Evolutionary conservation across 2,797 vertebrate genomes (phyloP).

Genomic region (Melanotaenia parkinsoni): DNA sequence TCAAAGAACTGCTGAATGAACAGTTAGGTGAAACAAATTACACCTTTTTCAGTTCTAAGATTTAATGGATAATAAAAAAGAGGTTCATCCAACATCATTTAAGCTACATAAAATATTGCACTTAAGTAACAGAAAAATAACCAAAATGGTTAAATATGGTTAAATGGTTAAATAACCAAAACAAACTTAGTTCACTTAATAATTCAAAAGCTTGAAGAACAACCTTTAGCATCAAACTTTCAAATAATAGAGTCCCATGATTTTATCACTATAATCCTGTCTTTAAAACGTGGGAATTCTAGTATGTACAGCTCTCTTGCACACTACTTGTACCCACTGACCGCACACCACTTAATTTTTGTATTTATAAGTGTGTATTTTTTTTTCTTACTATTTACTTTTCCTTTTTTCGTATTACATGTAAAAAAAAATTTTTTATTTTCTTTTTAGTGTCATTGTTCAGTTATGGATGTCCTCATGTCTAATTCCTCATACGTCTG

Average conservation of each 20-base stretch:
- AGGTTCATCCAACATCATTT: neutral
- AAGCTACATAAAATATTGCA: neutral
- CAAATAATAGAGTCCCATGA: neutral
- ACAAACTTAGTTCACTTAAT: neutral
- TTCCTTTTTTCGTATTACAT: neutral
- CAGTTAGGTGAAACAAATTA: neutral
- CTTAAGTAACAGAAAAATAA: neutral
- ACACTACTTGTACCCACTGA: neutral
- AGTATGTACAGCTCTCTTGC: neutral
- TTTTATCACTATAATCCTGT: neutral
- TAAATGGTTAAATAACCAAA: neutral
- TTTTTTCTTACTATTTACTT: neutral
- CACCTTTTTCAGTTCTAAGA: neutral
- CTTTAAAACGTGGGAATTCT: neutral
- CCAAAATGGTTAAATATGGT: neutral
- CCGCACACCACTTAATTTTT: neutral
- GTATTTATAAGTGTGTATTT: neutral
- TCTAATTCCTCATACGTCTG: too few relatives aligned
- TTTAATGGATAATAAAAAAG: neutral
- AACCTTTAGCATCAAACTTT: neutral
- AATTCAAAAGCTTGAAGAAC: neutral
- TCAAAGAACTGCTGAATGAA: constrained; percentile 15
- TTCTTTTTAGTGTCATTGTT: too few relatives aligned
- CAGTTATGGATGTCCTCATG: too few relatives aligned
- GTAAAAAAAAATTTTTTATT: neutral